Conservation (phyloP, 92 coral and sea anemone genomes). For the Porites lobata region DNA sequence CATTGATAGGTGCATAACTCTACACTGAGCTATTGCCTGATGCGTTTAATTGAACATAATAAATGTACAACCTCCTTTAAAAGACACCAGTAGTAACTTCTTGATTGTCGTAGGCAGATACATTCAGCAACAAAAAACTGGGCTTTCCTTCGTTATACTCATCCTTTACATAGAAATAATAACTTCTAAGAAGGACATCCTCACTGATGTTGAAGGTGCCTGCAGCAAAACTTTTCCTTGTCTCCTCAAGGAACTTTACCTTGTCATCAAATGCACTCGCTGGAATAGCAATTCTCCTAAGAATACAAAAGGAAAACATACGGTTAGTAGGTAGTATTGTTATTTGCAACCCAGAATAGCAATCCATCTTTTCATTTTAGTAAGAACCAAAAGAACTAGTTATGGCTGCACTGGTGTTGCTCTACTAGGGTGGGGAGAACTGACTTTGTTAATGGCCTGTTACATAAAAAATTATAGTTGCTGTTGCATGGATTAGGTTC, state of each 20-base stretch:
- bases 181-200: conserved; percentile 1
- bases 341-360: neutral
- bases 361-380: neutral
- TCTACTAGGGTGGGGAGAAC: neutral
- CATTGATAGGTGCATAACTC: neutral
- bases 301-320: neutral
- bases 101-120: neutral
- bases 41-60: too few relatives aligned
- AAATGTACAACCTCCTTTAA: neutral
- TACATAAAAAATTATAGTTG: neutral
- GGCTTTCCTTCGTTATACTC: neutral
- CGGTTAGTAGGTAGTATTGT: neutral
- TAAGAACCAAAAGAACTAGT: neutral
- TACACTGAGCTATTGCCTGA: neutral
- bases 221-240: neutral
- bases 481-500: neutral
- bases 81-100: neutral
- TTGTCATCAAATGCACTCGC: conserved; percentile 20
- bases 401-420: neutral
- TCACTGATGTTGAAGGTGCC: conserved; percentile 11
- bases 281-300: conserved; percentile 21
- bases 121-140: neutral
- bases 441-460: neutral
- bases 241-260: conserved; percentile 18
- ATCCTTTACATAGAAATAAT: neutral